phyloP scores from a whole-genome alignment of 2,113 vertebrate genomes.

The Chroicocephalus ridibundus region DNA sequence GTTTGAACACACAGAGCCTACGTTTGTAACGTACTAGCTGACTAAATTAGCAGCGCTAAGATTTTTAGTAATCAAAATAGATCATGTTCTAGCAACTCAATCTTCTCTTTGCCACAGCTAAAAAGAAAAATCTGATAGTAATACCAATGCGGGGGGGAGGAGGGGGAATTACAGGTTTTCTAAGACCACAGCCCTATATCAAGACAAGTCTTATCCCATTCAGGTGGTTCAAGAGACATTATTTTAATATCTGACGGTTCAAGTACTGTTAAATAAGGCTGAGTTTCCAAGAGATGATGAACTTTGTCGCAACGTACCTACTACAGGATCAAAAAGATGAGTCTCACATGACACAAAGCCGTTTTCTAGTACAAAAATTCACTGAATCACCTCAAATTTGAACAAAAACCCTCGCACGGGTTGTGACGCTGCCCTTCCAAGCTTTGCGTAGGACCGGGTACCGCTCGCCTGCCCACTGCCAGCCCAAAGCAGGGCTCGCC shows the following conservation, averaged over 20 bases:
- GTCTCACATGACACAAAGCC: not conserved
- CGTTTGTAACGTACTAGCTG: not conserved
- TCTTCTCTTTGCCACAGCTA: not conserved
- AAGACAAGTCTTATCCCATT: not conserved
- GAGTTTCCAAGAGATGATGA: not conserved
- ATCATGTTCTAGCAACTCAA: conserved; percentile 15
- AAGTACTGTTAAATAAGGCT: not conserved
- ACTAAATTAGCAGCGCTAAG: conserved; percentile 14
- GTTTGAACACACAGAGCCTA: conserved; percentile 43
- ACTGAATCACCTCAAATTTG: not conserved
- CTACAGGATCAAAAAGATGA: not conserved
- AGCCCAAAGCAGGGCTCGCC: not conserved
- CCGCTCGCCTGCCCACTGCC: not conserved
- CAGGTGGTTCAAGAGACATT: not conserved
- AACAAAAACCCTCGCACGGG: not conserved
- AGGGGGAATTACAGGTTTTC: not conserved
- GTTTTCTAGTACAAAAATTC: not conserved
- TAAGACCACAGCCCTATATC: not conserved
- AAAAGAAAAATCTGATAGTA: not conserved
- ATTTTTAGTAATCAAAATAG: conserved; percentile 35
- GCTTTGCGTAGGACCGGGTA: too few relatives aligned
- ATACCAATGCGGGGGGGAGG: accelerated
- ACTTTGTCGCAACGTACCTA: not conserved
- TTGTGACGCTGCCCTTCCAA: not conserved
- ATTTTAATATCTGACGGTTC: not conserved